Evolutionary conservation across 1,140 invertebrate species (phyloP).

Genomic region (Drosophila obscura): DNA sequence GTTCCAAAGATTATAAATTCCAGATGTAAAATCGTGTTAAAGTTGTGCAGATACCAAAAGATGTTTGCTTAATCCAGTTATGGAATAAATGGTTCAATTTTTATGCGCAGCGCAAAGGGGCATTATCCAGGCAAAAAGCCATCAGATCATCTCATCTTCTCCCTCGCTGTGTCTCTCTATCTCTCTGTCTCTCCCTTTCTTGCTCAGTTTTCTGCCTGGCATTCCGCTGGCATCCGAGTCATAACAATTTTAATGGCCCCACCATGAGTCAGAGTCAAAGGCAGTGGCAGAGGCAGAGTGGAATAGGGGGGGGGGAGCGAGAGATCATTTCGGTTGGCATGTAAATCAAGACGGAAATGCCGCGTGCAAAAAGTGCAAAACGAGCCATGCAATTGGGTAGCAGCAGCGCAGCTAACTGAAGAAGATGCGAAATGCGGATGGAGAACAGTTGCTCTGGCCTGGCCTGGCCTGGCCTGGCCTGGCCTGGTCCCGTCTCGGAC

Average conservation of each 20-base stretch:
- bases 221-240: slow-evolving; percentile 30
- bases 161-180: too few relatives aligned
- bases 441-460: slow-evolving; percentile 9
- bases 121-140: too few relatives aligned
- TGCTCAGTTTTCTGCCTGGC: slow-evolving; percentile 2
- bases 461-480: background rate
- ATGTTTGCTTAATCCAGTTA: background rate
- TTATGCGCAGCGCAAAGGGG: too few relatives aligned
- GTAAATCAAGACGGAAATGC: slow-evolving; percentile 80
- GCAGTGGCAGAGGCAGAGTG: background rate
- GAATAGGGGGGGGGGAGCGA: background rate
- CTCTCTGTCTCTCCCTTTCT: background rate
- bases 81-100: too few relatives aligned
- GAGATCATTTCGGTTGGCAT: slow-evolving; percentile 44
- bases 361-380: slow-evolving; percentile 75
- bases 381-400: slow-evolving; percentile 74
- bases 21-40: too few relatives aligned
- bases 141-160: background rate
- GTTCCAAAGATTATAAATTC: too few relatives aligned
- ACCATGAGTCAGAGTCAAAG: slow-evolving; percentile 10
- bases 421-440: slow-evolving; percentile 4
- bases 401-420: slow-evolving; percentile 52
- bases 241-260: slow-evolving; percentile 49
- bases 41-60: too few relatives aligned
- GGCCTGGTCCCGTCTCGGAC: too few relatives aligned